Evolutionary conservation across 2,113 vertebrate genomes (phyloP).

Genomic region (Pitta sordida): DNA sequence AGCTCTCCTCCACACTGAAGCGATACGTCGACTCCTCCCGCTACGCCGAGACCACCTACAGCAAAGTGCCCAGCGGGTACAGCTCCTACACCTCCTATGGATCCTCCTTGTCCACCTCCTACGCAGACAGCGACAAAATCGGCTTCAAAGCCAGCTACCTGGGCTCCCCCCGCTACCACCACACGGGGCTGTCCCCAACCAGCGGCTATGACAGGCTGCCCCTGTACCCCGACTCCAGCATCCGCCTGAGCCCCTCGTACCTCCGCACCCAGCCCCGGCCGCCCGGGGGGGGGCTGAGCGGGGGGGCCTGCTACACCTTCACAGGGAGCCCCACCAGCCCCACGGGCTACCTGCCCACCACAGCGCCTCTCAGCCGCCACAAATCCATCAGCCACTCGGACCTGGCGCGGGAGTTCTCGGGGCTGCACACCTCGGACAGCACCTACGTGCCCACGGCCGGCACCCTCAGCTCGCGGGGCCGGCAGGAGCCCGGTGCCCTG

Average conservation of each 20-base stretch:
- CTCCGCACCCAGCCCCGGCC: conserved; percentile 70
- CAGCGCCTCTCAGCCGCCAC: conserved; percentile 76
- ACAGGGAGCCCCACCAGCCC: conserved; percentile 65
- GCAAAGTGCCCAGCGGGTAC: conserved; percentile 80
- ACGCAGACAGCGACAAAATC: conserved; percentile 81
- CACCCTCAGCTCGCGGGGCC: conserved; percentile 24
- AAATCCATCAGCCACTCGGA: conserved; percentile 91
- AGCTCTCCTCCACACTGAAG: conserved; percentile 92
- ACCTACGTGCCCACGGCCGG: not conserved
- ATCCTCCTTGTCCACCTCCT: conserved; percentile 76
- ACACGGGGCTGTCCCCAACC: conserved; percentile 71
- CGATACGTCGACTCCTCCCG: conserved; percentile 78
- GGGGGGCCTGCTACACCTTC: conserved; percentile 57
- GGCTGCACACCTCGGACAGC: conserved; percentile 72
- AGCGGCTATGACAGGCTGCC: conserved; percentile 71
- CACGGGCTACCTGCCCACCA: conserved; percentile 64
- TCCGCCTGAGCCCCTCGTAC: conserved; percentile 73
- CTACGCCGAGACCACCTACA: conserved; percentile 74
- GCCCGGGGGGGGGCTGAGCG: conserved; percentile 73
- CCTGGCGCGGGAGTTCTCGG: conserved; percentile 83
- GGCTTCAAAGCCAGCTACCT: conserved; percentile 81
- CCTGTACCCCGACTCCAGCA: conserved; percentile 75
- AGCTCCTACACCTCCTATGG: conserved; percentile 83
- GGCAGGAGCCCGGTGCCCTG: conserved; percentile 57
- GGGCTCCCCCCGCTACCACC: conserved; percentile 68